Evolutionary conservation across 2,797 vertebrate species (phyloP).

Genomic region (Synanceia verrucosa): DNA sequence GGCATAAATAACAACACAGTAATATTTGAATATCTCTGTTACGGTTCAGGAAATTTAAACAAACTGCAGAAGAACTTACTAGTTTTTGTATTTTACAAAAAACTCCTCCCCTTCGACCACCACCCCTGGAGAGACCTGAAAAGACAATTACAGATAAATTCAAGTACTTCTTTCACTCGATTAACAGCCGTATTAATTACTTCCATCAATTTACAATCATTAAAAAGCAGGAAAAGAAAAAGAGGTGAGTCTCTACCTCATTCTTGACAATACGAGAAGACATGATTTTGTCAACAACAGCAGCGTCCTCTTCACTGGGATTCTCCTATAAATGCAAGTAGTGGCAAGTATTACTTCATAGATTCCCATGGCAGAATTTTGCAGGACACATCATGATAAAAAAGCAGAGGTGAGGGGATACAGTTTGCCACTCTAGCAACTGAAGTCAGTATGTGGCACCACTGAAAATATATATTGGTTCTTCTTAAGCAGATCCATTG

Average conservation of each 20-base stretch:
- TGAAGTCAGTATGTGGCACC: not conserved
- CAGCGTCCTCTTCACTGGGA: constrained; percentile 97
- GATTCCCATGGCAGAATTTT: not conserved
- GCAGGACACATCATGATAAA: not conserved
- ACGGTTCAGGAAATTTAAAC: not conserved
- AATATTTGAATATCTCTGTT: not conserved
- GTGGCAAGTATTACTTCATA: constrained; percentile 14
- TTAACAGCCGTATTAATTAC: not conserved
- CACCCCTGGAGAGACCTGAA: constrained; percentile 90
- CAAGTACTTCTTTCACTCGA: too few species aligned
- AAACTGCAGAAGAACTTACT: constrained; percentile 84
- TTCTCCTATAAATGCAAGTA: constrained; percentile 87
- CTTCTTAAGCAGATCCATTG: not conserved
- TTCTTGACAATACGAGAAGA: constrained; percentile 91
- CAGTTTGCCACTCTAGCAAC: not conserved
- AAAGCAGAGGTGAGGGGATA: not conserved
- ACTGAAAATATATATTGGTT: too few species aligned
- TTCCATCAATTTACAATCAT: not conserved
- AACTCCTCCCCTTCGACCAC: constrained; percentile 94
- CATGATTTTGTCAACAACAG: constrained; percentile 98
- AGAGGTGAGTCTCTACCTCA: constrained; percentile 82
- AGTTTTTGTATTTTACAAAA: constrained; percentile 99
- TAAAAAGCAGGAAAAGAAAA: not conserved
- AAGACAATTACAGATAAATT: not conserved
- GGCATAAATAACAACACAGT: not conserved